Percentiles rank a stretch among this genome's conserved stretches.
phyloP scores from a whole-genome alignment of 2,888 invertebrate genomes.

The Escarpia spicata region DNA sequence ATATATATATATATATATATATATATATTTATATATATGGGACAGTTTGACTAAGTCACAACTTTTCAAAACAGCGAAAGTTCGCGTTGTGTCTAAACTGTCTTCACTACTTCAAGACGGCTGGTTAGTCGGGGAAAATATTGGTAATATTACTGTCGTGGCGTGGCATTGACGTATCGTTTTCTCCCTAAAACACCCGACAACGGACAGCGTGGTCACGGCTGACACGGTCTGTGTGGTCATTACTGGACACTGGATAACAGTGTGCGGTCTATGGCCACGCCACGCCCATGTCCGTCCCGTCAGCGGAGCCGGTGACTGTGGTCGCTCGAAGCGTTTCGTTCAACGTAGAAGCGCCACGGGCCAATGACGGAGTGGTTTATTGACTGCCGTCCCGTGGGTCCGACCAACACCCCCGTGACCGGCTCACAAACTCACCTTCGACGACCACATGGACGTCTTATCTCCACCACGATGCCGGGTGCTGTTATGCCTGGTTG shows the following conservation, averaged over 20 bases:
- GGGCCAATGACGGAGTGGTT: neutral
- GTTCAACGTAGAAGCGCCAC: neutral
- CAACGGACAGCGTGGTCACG: neutral
- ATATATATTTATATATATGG: too few species aligned
- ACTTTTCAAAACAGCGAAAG: neutral
- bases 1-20: too few species aligned
- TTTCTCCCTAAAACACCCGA: neutral
- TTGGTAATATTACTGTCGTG: neutral
- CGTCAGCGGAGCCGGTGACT: neutral
- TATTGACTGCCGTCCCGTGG: neutral
- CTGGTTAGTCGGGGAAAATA: neutral
- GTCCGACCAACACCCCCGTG: neutral
- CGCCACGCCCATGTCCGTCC: neutral
- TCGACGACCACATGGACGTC: neutral
- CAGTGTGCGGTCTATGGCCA: neutral
- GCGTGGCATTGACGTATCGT: neutral
- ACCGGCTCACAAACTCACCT: neutral
- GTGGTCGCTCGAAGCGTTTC: neutral
- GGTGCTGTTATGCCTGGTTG: neutral
- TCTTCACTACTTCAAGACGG: neutral
- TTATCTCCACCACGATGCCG: neutral
- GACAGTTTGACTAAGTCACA: too few species aligned
- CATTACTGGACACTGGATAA: neutral
- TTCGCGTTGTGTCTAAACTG: neutral
- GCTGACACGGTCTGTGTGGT: slow-evolving; percentile 10